Percentiles rank a stretch among this genome's conserved stretches.
These are phyloP conservation scores for Astyanax mexicanus DNA, from an alignment of 2,797 vertebrate species.

Conservation along the genomic window DNA sequence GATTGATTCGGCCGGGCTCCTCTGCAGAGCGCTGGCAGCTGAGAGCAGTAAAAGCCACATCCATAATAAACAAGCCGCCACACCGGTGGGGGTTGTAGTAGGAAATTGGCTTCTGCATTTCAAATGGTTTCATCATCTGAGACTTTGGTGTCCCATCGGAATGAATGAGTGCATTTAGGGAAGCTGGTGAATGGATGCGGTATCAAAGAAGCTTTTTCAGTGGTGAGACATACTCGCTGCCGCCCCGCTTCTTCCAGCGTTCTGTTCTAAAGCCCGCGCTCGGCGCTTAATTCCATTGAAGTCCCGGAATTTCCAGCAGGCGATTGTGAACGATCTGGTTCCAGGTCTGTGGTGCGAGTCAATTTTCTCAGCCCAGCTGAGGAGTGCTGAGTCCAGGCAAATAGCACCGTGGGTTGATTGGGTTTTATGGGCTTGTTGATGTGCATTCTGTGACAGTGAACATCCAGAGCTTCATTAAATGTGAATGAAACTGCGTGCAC, in stretches of 20 bases:
- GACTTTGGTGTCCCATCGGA: slow-evolving; percentile 43
- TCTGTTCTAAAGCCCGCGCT: neutral
- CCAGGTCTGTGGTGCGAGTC: neutral
- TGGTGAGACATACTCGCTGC: neutral
- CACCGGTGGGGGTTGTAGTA: slow-evolving; percentile 30
- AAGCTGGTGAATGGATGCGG: slow-evolving; percentile 53
- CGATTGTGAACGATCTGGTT: neutral
- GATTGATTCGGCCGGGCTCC: slow-evolving; percentile 59
- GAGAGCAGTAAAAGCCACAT: slow-evolving; percentile 44
- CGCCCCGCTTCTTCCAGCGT: neutral
- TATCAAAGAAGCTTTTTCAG: slow-evolving; percentile 49
- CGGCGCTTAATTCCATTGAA: neutral
- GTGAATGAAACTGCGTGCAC: neutral
- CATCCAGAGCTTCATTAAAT: slow-evolving; percentile 13
- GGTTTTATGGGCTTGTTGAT: neutral
- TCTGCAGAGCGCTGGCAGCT: slow-evolving; percentile 47
- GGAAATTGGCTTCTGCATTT: slow-evolving; percentile 65
- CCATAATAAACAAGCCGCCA: slow-evolving; percentile 52
- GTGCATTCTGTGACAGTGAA: neutral
- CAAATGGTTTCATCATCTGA: slow-evolving; percentile 78
- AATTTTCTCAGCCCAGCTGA: neutral
- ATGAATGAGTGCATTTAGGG: slow-evolving; percentile 31
- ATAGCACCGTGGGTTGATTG: neutral
- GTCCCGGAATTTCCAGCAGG: neutral
- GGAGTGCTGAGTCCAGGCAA: neutral